Evolutionary conservation across 2,797 vertebrate genomes (phyloP).

Genomic region (Lophius americanus): DNA sequence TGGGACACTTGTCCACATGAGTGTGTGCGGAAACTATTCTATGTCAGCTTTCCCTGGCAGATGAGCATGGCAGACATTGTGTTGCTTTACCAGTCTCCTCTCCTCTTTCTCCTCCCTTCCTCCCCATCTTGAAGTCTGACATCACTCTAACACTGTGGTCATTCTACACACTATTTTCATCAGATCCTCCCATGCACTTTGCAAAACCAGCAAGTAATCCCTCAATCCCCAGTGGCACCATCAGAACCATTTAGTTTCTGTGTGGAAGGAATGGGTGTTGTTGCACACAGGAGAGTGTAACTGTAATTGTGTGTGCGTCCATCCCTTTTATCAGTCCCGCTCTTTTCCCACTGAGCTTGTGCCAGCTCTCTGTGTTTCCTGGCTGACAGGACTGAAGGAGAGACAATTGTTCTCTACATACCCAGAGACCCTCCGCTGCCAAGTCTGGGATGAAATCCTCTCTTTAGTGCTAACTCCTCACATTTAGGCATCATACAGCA

Average conservation of each 20-base stretch:
- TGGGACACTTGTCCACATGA: slow-evolving; percentile 37
- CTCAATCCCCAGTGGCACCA: slow-evolving; percentile 57
- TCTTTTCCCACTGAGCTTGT: slow-evolving; percentile 67
- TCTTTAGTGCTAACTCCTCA: slow-evolving; percentile 70
- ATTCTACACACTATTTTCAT: slow-evolving; percentile 64
- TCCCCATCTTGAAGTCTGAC: slow-evolving; percentile 51
- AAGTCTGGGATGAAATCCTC: slow-evolving; percentile 76
- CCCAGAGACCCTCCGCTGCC: slow-evolving; percentile 78
- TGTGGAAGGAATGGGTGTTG: slow-evolving; percentile 46
- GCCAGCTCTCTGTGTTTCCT: slow-evolving; percentile 81
- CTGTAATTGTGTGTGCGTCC: slow-evolving; percentile 32
- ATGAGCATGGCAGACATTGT: slow-evolving; percentile 34
- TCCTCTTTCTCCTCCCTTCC: slow-evolving; percentile 18
- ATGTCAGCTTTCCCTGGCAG: slow-evolving; percentile 45
- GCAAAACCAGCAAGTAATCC: slow-evolving; percentile 62
- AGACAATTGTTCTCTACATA: slow-evolving; percentile 74
- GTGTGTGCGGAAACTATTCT: slow-evolving; percentile 28
- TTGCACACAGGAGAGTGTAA: slow-evolving; percentile 18
- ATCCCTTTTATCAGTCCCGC: slow-evolving; percentile 64
- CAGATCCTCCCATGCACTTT: slow-evolving; percentile 64
- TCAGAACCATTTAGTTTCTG: slow-evolving; percentile 60
- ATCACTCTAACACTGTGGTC: slow-evolving; percentile 60
- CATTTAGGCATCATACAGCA: slow-evolving; percentile 65
- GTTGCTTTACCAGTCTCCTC: slow-evolving; percentile 34
- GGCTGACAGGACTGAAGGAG: slow-evolving; percentile 75